These are phyloP conservation scores for Steinernema khuongi DNA, from an alignment of 1,140 invertebrate species.

Conservation along the genomic window DNA sequence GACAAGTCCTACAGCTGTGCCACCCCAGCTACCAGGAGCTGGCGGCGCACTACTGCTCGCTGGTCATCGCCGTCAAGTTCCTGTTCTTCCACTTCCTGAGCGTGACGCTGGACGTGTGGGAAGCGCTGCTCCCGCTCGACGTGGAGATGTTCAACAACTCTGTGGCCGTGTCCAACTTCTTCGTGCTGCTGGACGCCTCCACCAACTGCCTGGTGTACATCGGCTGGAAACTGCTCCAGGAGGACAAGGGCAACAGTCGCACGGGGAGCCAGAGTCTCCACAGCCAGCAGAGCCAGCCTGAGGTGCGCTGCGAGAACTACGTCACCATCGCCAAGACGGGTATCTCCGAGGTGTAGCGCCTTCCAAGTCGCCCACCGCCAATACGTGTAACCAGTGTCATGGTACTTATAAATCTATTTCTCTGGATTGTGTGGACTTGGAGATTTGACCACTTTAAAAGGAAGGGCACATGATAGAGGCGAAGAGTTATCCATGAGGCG, in stretches of 20 bases:
- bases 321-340: background rate
- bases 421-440: too few relatives aligned
- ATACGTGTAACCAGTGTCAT: constrained; percentile 2
- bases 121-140: constrained; percentile 1
- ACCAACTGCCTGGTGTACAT: constrained; percentile 3
- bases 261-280: background rate
- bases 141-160: background rate
- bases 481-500: too few relatives aligned
- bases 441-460: too few relatives aligned
- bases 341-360: background rate
- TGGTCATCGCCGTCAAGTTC: constrained; percentile 5
- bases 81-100: background rate
- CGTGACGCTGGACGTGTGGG: constrained; percentile 2
- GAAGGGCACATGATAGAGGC: too few relatives aligned
- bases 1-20: background rate
- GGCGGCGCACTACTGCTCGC: background rate
- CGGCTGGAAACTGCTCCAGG: constrained; percentile 4
- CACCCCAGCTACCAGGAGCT: constrained; percentile 1
- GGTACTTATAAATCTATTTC: background rate
- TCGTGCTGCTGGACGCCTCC: background rate
- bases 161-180: background rate
- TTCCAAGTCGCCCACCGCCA: background rate
- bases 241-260: background rate
- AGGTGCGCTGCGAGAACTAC: constrained; percentile 9
- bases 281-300: background rate